Evolutionary conservation across 1,140 invertebrate genomes (phyloP).

Genomic region (Gonatopus flavifemur): DNA sequence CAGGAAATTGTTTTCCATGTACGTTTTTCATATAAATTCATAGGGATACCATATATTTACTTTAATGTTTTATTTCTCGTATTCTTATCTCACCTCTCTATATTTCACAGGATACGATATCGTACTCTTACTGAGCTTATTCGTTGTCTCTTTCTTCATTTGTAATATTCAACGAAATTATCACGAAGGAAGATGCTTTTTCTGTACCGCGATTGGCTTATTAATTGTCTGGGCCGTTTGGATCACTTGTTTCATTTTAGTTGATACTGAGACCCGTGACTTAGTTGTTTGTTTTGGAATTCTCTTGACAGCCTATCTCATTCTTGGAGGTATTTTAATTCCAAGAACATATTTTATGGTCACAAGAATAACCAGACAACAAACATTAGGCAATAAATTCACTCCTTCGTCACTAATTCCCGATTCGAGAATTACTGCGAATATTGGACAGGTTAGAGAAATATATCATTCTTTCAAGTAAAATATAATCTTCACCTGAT

Average conservation of each 20-base stretch:
- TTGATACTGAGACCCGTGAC: slow-evolving; percentile 52
- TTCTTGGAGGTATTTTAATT: slow-evolving; percentile 61
- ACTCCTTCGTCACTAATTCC: slow-evolving; percentile 29
- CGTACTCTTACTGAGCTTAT: slow-evolving; percentile 59
- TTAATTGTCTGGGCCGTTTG: slow-evolving; percentile 60
- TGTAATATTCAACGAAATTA: slow-evolving; percentile 62
- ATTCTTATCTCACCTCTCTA: neutral
- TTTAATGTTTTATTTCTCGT: neutral
- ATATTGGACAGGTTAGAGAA: slow-evolving; percentile 41
- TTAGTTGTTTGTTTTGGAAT: slow-evolving; percentile 56
- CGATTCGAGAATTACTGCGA: slow-evolving; percentile 40
- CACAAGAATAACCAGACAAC: slow-evolving; percentile 45
- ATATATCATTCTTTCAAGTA: neutral
- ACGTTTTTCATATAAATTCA: no score
- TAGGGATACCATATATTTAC: no score
- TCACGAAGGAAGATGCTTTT: slow-evolving; percentile 63
- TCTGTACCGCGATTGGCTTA: slow-evolving; percentile 55
- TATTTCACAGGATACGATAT: slow-evolving; percentile 58
- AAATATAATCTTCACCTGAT: no score
- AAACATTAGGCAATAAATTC: slow-evolving; percentile 32
- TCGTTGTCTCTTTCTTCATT: slow-evolving; percentile 59
- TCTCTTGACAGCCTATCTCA: slow-evolving; percentile 54
- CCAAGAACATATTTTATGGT: slow-evolving; percentile 65
- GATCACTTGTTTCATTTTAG: slow-evolving; percentile 56
- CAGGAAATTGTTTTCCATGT: no score